These are phyloP conservation scores for Anarrhichthys ocellatus DNA, from an alignment of 2,113 vertebrate species.

Conservation along the genomic window DNA sequence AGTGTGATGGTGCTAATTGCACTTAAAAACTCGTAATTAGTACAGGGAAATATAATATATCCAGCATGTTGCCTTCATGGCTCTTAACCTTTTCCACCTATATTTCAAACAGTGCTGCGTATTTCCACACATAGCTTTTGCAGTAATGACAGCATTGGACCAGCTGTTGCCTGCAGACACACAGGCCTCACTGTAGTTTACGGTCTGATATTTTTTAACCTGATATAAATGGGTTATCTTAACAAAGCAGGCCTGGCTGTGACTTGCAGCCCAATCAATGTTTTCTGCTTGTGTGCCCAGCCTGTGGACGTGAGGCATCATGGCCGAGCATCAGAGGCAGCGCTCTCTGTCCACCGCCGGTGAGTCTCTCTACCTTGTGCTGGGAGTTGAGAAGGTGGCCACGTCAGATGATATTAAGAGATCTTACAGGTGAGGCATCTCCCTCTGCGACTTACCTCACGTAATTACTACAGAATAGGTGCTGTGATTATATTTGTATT, in stretches of 20 bases:
- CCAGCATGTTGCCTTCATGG: not conserved
- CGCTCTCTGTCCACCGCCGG: constrained; percentile 97
- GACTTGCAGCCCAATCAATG: not conserved
- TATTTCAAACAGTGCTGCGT: not conserved
- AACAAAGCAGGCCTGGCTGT: not conserved
- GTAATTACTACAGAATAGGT: not conserved
- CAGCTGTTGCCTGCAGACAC: constrained; percentile 60
- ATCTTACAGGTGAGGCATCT: constrained; percentile 91
- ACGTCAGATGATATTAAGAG: constrained; percentile 97
- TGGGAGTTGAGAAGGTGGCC: constrained; percentile 95
- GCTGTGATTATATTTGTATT: not conserved
- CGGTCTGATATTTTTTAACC: not conserved
- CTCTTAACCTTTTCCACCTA: not conserved
- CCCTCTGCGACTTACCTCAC: not conserved
- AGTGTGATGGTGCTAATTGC: not conserved
- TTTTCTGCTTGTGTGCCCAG: constrained; percentile 61
- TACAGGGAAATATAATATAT: not conserved
- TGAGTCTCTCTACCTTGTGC: constrained; percentile 92
- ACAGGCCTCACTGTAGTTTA: constrained; percentile 5
- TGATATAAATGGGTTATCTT: not conserved
- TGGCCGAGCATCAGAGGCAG: constrained; percentile 98
- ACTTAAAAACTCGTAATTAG: not conserved
- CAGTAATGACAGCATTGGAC: constrained; percentile 20
- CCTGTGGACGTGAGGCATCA: constrained; percentile 77
- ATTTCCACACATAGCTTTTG: not conserved